Conservation (phyloP, 2,797 vertebrate genomes). For the Neopelma chrysocephalum region DNA sequence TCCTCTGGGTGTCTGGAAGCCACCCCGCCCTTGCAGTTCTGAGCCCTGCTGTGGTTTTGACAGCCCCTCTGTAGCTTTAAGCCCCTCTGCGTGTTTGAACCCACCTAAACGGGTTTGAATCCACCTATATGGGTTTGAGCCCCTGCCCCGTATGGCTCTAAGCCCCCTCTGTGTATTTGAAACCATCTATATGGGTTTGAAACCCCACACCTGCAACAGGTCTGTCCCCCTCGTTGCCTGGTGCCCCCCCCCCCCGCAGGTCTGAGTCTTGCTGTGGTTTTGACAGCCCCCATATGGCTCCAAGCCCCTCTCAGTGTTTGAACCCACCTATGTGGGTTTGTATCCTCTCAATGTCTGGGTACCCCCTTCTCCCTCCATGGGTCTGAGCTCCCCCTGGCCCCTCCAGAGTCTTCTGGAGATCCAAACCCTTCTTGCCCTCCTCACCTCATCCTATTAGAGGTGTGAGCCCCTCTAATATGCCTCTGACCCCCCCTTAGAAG, state of each 20-base stretch:
- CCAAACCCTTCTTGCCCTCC: not conserved
- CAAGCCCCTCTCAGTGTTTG: not conserved
- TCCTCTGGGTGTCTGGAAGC: fast-evolving
- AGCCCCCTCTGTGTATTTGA: too few species aligned
- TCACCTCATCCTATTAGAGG: fast-evolving
- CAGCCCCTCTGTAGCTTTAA: not conserved
- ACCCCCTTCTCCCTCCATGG: not conserved
- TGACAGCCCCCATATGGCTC: too few species aligned
- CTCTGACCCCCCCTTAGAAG: not conserved
- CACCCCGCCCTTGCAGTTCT: fast-evolving
- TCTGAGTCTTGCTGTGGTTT: too few species aligned
- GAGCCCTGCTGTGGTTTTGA: not conserved
- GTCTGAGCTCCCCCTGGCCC: not conserved
- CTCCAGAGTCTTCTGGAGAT: not conserved
- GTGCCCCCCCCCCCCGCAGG: too few species aligned
- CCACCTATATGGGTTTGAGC: too few species aligned
- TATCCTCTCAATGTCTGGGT: fast-evolving
- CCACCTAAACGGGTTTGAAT: fast-evolving
- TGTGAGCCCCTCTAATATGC: not conserved
- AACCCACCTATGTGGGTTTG: not conserved
- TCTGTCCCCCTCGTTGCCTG: too few species aligned
- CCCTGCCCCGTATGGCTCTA: too few species aligned
- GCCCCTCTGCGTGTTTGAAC: not conserved
- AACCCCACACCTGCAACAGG: too few species aligned
- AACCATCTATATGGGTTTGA: not conserved